Conservation (phyloP, 1,140 invertebrate species). For the Augochlora pura region DNA sequence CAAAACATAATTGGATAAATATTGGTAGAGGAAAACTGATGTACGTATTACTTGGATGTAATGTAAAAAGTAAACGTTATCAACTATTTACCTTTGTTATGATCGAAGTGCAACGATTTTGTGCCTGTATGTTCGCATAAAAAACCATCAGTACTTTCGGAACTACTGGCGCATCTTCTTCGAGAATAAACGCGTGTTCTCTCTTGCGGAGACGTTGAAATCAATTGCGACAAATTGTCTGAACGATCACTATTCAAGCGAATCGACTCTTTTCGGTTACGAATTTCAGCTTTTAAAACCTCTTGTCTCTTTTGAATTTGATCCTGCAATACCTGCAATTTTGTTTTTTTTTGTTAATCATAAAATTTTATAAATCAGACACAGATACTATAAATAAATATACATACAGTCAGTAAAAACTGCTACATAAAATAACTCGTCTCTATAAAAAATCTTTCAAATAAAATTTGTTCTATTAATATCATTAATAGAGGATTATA, state of each 20-base stretch:
- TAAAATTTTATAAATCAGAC: background rate
- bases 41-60: background rate
- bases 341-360: background rate
- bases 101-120: slow-evolving; percentile 80
- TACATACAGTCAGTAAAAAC: too few relatives aligned
- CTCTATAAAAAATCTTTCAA: too few relatives aligned
- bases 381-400: too few relatives aligned
- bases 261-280: slow-evolving; percentile 73
- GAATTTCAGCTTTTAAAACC: slow-evolving; percentile 83
- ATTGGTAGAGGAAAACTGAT: too few relatives aligned
- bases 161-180: slow-evolving; percentile 70
- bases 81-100: slow-evolving; percentile 72
- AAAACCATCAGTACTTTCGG: slow-evolving; percentile 76
- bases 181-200: slow-evolving; percentile 66
- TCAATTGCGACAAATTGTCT: slow-evolving; percentile 65
- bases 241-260: slow-evolving; percentile 61
- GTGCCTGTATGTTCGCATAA: slow-evolving; percentile 81
- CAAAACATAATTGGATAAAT: too few relatives aligned
- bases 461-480: too few relatives aligned
- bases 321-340: slow-evolving; percentile 83
- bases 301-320: slow-evolving; percentile 86
- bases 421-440: too few relatives aligned
- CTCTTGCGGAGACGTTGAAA: slow-evolving; percentile 74
- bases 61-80: background rate
- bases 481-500: too few relatives aligned